These are phyloP conservation scores for Hyalella azteca DNA, from an alignment of 2,888 invertebrate genomes.

Conservation along the genomic window DNA sequence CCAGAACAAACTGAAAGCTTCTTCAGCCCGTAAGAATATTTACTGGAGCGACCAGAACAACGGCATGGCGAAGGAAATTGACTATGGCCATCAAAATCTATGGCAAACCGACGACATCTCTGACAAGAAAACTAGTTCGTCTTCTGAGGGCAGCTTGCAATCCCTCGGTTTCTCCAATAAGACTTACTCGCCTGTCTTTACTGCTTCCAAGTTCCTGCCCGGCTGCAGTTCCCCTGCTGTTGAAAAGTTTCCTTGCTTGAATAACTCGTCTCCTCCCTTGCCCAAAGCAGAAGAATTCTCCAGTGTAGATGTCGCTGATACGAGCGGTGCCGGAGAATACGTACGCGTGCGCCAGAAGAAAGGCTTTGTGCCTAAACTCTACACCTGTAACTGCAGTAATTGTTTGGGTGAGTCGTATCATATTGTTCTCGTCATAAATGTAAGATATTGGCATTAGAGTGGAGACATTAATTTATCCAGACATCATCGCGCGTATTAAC, in stretches of 20 bases:
- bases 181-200: neutral
- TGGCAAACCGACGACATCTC: constrained; percentile 19
- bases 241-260: constrained; percentile 19
- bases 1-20: neutral
- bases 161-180: constrained; percentile 4
- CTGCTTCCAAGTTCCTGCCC: neutral
- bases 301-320: neutral
- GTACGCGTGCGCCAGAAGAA: neutral
- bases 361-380: neutral
- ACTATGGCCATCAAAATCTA: neutral
- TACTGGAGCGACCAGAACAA: constrained; percentile 6
- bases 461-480: too few relatives aligned
- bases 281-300: neutral
- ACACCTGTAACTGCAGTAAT: neutral
- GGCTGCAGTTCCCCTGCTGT: neutral
- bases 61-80: constrained; percentile 14
- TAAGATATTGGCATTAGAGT: too few relatives aligned
- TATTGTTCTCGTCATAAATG: too few relatives aligned
- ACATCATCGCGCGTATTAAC: too few relatives aligned
- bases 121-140: constrained; percentile 11
- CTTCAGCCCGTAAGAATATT: neutral
- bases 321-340: neutral
- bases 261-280: neutral
- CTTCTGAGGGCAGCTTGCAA: neutral
- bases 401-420: neutral